A percentile compares a stretch with the other conserved stretches of the same genome.
Evolutionary conservation across 2,888 invertebrate species (phyloP).

Genomic region (Spisula subtruncata): DNA sequence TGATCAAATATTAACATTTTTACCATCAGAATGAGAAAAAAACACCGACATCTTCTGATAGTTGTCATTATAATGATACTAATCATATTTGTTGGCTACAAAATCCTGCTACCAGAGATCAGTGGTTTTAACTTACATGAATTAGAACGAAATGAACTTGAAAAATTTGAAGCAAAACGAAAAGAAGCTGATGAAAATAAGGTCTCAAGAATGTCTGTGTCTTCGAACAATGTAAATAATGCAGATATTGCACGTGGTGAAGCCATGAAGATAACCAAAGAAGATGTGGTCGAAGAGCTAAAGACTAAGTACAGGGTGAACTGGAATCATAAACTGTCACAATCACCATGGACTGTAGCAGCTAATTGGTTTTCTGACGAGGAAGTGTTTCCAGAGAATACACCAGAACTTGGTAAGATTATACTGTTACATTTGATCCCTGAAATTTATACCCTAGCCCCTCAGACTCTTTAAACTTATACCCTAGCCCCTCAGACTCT

Average conservation of each 20-base stretch:
- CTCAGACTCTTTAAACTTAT: no score
- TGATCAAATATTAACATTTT: neutral
- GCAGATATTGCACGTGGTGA: neutral
- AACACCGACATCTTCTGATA: slow-evolving; percentile 29
- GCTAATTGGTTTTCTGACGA: slow-evolving; percentile 84
- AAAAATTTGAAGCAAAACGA: slow-evolving; percentile 23
- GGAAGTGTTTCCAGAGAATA: slow-evolving; percentile 82
- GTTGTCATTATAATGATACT: slow-evolving; percentile 39
- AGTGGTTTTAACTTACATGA: slow-evolving; percentile 51
- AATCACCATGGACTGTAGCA: slow-evolving; percentile 84
- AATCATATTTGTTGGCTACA: slow-evolving; percentile 74
- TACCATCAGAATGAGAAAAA: slow-evolving; percentile 19
- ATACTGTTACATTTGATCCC: neutral
- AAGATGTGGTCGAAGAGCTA: slow-evolving; percentile 68
- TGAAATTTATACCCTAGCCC: no score
- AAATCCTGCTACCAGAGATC: slow-evolving; percentile 78
- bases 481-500: no score
- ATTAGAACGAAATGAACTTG: slow-evolving; percentile 43
- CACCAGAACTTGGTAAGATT: slow-evolving; percentile 80
- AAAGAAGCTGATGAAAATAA: neutral
- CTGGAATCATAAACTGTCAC: slow-evolving; percentile 61
- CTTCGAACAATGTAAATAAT: neutral
- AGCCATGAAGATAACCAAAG: slow-evolving; percentile 37
- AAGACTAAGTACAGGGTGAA: slow-evolving; percentile 74
- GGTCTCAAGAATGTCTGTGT: neutral